Percentiles rank a stretch among this genome's conserved stretches.
Conservation (phyloP, 2,113 vertebrate species). For the Fukomys damarensis region DNA sequence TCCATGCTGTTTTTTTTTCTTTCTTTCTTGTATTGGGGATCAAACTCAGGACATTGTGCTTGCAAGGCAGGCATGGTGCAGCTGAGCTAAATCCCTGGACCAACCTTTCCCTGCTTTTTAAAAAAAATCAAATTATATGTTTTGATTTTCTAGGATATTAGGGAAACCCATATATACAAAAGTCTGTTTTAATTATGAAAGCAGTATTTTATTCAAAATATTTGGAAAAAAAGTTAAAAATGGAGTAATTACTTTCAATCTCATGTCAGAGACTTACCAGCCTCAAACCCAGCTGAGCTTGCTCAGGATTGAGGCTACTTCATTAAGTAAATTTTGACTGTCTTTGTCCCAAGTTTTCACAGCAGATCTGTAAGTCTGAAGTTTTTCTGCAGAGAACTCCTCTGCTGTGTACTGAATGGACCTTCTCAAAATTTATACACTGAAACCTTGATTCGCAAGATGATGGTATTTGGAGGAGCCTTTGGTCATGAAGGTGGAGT, state of each 20-base stretch:
- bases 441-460: not conserved
- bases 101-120: not conserved
- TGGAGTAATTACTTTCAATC: not conserved
- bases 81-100: no score
- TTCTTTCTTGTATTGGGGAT: no score
- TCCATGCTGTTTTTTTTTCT: not conserved
- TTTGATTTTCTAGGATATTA: not conserved
- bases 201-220: slow-evolving; percentile 24
- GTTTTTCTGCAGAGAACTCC: not conserved
- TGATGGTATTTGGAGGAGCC: not conserved
- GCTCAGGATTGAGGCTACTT: not conserved
- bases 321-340: not conserved
- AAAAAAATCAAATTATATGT: not conserved
- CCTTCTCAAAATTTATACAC: no score
- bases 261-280: not conserved
- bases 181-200: not conserved
- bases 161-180: not conserved
- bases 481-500: not conserved
- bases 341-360: not conserved
- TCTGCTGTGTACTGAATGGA: not conserved
- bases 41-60: no score
- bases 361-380: not conserved
- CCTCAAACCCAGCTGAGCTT: not conserved
- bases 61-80: no score
- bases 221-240: not conserved